phyloP scores from a whole-genome alignment of 2,113 vertebrate species.

The Sprattus sprattus region DNA sequence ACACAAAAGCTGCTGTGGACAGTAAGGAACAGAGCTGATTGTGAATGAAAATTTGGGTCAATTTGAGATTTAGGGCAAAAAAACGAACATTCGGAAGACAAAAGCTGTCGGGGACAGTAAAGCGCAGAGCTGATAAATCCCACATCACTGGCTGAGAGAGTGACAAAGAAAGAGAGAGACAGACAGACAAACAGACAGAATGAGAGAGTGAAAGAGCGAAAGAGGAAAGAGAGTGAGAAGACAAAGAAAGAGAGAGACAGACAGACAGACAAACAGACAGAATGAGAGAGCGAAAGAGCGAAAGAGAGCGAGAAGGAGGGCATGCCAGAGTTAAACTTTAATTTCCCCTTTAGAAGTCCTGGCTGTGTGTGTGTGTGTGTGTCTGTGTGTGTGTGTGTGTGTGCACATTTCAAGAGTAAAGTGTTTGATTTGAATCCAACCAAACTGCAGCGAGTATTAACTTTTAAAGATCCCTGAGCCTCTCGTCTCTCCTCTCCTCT shows the following conservation, averaged over 20 bases:
- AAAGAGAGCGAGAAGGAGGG: background rate
- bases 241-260: background rate
- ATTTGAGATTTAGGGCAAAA: background rate
- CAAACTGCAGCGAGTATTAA: background rate
- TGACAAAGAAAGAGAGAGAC: background rate
- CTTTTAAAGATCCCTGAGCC: background rate
- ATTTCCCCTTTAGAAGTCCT: background rate
- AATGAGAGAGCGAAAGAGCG: background rate
- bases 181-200: background rate
- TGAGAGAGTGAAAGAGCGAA: background rate
- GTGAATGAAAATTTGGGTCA: too few relatives aligned
- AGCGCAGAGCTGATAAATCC: background rate
- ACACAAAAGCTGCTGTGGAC: background rate
- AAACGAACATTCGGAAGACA: background rate
- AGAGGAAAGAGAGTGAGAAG: background rate
- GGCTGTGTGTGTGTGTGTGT: too few relatives aligned
- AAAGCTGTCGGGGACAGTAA: background rate
- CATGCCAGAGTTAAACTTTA: background rate
- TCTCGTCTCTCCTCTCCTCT: background rate
- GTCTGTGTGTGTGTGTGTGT: too few relatives aligned
- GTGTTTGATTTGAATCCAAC: slow-evolving; percentile 7
- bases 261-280: background rate
- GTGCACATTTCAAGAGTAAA: background rate
- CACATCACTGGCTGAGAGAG: background rate
- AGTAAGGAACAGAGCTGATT: too few relatives aligned